Base-by-base conservation (phyloP, 2,113 vertebrate genomes). In the Hyaena hyaena region DNA sequence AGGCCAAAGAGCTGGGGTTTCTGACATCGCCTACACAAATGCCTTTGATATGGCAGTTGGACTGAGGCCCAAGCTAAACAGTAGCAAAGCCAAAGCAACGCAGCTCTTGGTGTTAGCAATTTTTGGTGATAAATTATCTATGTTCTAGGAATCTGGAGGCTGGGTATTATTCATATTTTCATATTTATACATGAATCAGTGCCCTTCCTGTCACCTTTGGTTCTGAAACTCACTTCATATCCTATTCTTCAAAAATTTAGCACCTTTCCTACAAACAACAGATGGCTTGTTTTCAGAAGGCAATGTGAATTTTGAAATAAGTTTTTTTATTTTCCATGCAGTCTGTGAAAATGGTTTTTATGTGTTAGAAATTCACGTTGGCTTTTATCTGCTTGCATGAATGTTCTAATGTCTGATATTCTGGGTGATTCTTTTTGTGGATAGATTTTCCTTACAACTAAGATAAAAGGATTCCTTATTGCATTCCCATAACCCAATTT, bases 201-300 rank as follows among this genome's bases (percentile, higher is more conserved):
- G 65, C 33, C 31, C 65, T 95, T 95, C 43, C 77, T 82, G 26
- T 66, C 77, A 95, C 85, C 81, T 88, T 90, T 79, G n/a, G 33
- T 80, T 86, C 53, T 53, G 28, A 48, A 94, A n/a, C 39, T 95
- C 66, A 76, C 53, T 83, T 93, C 17, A 65, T 28, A 84, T 50
- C 28, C 43, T 90, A 73, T 85, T 85, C 74, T 95, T 90, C 19
- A 95, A 81, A 97, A 88, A 80, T 92, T 92, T 26, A 88, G n/a
- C 82, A 77, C 77, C 24, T 96, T 95, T 87, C 68, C 68, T 92
- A 74, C 35, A 96, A 97, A 92, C 82, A 96, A 24, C 58, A 88
- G 88, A 89, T 95, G 80, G 65, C 61, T 93, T 88, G 63, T 86
- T 96, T 97, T 88, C 85, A 88, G 83, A 97, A 86, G 77, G 39